These are phyloP conservation scores for Gorsachius magnificus DNA, from an alignment of 2,797 vertebrate genomes.

Conservation along the genomic window DNA sequence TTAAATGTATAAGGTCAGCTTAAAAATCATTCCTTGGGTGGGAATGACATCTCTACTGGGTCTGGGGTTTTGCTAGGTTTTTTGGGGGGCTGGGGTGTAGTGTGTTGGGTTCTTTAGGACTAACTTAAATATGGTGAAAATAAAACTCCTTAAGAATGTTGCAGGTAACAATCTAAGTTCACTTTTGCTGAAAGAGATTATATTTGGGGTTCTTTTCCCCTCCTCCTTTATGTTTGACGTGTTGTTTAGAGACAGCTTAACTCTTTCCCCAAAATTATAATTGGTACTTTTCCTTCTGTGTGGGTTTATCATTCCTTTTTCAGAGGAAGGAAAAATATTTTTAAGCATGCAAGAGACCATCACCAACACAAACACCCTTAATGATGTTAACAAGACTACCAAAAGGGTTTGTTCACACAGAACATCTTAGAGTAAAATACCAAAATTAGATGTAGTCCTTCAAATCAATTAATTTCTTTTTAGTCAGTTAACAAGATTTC, in stretches of 20 bases:
- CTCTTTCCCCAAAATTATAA: neutral
- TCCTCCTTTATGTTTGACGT: neutral
- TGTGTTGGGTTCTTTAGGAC: neutral
- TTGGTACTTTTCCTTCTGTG: neutral
- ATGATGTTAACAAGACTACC: neutral
- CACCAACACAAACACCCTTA: neutral
- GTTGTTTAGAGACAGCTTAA: neutral
- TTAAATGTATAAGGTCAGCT: neutral
- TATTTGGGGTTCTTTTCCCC: accelerated
- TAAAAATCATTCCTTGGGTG: neutral
- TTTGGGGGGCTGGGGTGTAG: accelerated
- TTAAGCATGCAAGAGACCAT: neutral
- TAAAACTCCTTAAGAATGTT: neutral
- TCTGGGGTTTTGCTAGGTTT: neutral
- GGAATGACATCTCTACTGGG: neutral
- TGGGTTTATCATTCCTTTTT: neutral
- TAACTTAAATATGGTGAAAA: neutral
- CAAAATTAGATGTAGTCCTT: neutral
- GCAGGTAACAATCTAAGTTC: neutral
- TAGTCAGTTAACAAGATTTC: neutral
- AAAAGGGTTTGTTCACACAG: neutral
- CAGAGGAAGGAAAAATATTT: neutral
- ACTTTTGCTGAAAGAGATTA: neutral
- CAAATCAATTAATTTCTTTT: slow-evolving; percentile 8
- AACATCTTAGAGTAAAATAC: neutral